A percentile compares a stretch with the other conserved stretches of the same genome.
These are phyloP conservation scores for Pelusios castaneus DNA, from an alignment of 2,113 vertebrate species.

Conservation along the genomic window DNA sequence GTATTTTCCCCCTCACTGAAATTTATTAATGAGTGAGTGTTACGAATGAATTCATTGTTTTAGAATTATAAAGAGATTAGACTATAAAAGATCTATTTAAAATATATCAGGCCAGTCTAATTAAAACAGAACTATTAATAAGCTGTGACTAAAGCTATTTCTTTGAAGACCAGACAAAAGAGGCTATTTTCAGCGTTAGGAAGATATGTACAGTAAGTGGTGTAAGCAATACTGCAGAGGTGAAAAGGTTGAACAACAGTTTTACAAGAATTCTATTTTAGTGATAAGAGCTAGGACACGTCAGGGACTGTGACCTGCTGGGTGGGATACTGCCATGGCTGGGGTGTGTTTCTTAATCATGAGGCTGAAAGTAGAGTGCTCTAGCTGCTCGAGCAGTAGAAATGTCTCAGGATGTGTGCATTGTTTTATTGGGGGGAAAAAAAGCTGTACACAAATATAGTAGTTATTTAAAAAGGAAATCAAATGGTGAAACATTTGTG, in stretches of 20 bases:
- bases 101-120: background rate
- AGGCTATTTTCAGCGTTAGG: constrained; percentile 34
- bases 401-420: background rate
- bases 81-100: background rate
- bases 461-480: background rate
- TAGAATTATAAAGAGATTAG: background rate
- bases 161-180: constrained; percentile 2
- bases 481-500: background rate
- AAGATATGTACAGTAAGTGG: background rate
- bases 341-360: background rate
- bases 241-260: background rate
- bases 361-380: background rate
- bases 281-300: background rate
- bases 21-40: constrained; percentile 8
- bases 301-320: background rate
- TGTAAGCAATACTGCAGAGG: background rate
- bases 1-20: background rate
- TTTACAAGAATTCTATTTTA: background rate
- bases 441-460: background rate
- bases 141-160: constrained; percentile 22
- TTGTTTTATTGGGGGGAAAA: background rate
- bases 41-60: background rate
- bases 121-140: background rate
- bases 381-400: background rate
- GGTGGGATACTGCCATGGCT: background rate